Evolutionary conservation across 2,888 invertebrate species (phyloP).

Genomic region (Dyspetes luteomarginatus): DNA sequence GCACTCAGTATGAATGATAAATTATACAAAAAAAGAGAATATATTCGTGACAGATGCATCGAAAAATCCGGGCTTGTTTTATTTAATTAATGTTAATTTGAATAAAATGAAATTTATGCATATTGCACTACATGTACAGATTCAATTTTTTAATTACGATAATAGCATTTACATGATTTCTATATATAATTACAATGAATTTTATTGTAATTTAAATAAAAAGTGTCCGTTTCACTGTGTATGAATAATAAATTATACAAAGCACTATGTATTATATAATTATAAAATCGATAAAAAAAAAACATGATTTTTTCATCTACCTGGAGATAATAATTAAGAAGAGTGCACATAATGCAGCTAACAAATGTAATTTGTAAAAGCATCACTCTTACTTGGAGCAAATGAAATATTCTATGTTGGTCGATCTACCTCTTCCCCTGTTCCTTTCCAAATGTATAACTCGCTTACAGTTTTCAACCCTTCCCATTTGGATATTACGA

Average conservation of each 20-base stretch:
- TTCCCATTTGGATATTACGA: slow-evolving; percentile 33
- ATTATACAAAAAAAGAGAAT: background rate
- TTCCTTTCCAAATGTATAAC: slow-evolving; percentile 5
- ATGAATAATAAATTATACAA: background rate
- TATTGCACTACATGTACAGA: too few species aligned
- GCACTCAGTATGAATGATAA: background rate
- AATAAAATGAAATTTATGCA: too few species aligned
- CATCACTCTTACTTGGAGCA: slow-evolving; percentile 1
- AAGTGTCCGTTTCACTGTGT: background rate
- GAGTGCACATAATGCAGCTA: slow-evolving; percentile 15
- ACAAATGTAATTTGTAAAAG: slow-evolving; percentile 3
- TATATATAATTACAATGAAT: too few species aligned
- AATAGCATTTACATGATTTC: too few species aligned
- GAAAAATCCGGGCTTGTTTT: too few species aligned
- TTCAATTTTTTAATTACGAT: too few species aligned
- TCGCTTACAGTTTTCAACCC: slow-evolving; percentile 14
- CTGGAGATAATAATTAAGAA: slow-evolving; percentile 32
- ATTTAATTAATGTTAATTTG: too few species aligned
- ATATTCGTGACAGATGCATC: too few species aligned
- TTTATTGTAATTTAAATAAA: too few species aligned
- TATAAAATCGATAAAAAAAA: background rate
- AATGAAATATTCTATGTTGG: slow-evolving; percentile 30
- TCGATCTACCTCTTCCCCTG: slow-evolving; percentile 28
- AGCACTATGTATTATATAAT: too few species aligned
- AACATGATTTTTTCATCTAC: slow-evolving; percentile 7